These are phyloP conservation scores for Laticauda laticaudata DNA, from an alignment of 2,113 vertebrate genomes.

Conservation along the genomic window DNA sequence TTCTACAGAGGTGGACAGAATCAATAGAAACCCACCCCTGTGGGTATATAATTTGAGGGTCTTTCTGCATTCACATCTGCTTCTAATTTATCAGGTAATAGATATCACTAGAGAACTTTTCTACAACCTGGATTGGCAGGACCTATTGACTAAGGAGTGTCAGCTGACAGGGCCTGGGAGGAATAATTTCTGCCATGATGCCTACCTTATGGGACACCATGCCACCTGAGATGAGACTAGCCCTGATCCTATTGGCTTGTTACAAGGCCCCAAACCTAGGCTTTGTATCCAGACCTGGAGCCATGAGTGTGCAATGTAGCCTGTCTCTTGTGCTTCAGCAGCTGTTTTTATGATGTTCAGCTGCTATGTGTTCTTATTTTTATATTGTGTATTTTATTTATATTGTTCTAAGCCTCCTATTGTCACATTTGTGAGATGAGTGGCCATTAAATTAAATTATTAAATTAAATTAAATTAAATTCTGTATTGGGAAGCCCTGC, in stretches of 20 bases:
- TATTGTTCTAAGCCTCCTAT: too few species aligned
- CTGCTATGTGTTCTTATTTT: not conserved
- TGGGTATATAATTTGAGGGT: not conserved
- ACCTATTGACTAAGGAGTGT: not conserved
- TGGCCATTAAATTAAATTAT: not conserved
- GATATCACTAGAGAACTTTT: not conserved
- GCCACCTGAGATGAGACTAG: not conserved
- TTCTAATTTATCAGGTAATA: not conserved
- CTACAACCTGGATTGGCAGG: not conserved
- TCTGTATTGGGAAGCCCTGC: not conserved
- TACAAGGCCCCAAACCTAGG: not conserved
- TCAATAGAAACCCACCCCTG: too few species aligned
- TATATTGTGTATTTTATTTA: not conserved
- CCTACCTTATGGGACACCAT: not conserved
- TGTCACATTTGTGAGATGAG: not conserved
- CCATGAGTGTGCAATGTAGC: not conserved
- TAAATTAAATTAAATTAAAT: not conserved
- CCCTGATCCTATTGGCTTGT: not conserved
- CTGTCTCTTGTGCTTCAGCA: not conserved
- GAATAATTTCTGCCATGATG: not conserved
- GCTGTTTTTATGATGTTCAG: not conserved
- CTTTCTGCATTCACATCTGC: not conserved
- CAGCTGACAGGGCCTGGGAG: not conserved
- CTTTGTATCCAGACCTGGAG: not conserved
- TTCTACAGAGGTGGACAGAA: too few species aligned